Base-by-base conservation (phyloP, 1,140 invertebrate genomes). In the Arion vulgaris region DNA sequence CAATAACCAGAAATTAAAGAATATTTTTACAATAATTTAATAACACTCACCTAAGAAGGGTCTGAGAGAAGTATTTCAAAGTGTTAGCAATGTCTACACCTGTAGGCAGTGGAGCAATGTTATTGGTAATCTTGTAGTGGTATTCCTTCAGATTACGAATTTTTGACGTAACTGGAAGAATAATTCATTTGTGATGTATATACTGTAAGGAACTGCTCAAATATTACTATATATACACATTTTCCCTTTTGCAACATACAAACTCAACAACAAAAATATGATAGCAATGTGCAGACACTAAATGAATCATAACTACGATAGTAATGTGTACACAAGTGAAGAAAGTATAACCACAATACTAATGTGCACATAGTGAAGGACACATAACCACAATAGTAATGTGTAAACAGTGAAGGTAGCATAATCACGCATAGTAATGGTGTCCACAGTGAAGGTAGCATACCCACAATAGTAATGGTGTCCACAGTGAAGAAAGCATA, bases 11-110 rank as follows among this genome's bases (percentile, higher is more conserved):
- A n/a, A n/a, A n/a, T n/a, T n/a, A n/a, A n/a, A n/a, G n/a, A n/a
- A n/a, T n/a, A n/a, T n/a, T n/a, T n/a, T n/a, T n/a, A n/a, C n/a
- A n/a, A n/a, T n/a, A n/a, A n/a, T n/a, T n/a, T n/a, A 45, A 45
- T 15, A 45, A 45, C 15, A 15, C 41, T 95, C 95, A 99, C 98
- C 93, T 96, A 86, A 99, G 93, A 80, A 99, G 94, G 74, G 97
- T 98, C 94, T 98, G 97, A 39, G 97, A 98, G 93, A 99, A 99
- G 93, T 98, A 99, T 92, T 99, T 98, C 87, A 99, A 94, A 80
- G 97, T 99, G 91, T 98, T 98, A 76, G 97, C 97, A 91, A 99
- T 97, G 92, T 99, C 98, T 82, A 95, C 94, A 81, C 98, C 98
- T 81, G 97, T 97, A 75, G 98, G 98, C 86, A 96, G 94, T 41